Percentiles rank a stretch among this genome's conserved stretches.
These are phyloP conservation scores for Danio albolineatus DNA, from an alignment of 2,797 vertebrate genomes.

Conservation along the genomic window DNA sequence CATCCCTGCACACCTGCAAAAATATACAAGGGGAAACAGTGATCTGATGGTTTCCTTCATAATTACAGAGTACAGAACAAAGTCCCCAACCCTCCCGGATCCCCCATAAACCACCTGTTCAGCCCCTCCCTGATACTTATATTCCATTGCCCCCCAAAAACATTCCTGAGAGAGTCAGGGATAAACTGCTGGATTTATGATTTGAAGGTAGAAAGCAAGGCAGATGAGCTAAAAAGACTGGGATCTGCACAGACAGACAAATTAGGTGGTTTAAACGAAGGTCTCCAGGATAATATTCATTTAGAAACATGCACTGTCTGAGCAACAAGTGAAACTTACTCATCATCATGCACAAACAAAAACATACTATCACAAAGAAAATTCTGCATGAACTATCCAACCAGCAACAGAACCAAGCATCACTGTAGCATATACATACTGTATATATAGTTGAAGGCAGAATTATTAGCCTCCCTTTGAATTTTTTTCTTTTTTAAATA, in stretches of 20 bases:
- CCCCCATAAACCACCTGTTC: constrained; percentile 76
- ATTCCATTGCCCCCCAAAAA: constrained; percentile 71
- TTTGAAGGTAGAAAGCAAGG: constrained; percentile 62
- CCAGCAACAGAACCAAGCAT: too few species aligned
- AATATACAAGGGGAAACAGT: constrained; percentile 80
- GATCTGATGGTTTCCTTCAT: constrained; percentile 77
- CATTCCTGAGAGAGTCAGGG: constrained; percentile 76
- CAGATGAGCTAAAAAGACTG: neutral
- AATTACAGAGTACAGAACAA: constrained; percentile 78
- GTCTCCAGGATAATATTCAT: neutral
- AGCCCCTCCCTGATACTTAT: constrained; percentile 72
- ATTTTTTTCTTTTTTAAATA: too few species aligned
- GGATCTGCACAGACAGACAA: constrained; percentile 8
- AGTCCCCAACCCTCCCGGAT: constrained; percentile 52
- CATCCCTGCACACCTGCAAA: constrained; percentile 79
- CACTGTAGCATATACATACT: too few species aligned
- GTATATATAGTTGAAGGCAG: too few species aligned
- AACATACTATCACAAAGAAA: neutral
- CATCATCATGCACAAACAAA: neutral
- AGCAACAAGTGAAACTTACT: neutral
- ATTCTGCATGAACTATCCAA: too few species aligned
- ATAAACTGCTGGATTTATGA: constrained; percentile 76
- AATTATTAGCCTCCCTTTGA: too few species aligned
- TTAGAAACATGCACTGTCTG: neutral
- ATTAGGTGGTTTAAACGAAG: constrained; percentile 10